Conservation (phyloP, 1,140 invertebrate species). For the Ditylenchus dipsaci region DNA sequence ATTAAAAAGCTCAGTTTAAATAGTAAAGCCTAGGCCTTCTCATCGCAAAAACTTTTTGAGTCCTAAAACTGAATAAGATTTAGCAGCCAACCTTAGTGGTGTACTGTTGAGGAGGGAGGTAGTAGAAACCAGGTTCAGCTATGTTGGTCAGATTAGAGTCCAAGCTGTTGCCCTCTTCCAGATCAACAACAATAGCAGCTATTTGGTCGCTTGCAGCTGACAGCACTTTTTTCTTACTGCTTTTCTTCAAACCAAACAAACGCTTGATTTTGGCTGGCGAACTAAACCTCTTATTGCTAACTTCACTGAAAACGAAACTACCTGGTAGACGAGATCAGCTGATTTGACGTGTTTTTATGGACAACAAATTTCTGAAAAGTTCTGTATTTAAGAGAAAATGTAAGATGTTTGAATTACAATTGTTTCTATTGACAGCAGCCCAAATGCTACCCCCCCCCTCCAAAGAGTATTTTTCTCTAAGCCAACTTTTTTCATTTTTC, state of each 20-base stretch:
- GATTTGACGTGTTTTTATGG: neutral
- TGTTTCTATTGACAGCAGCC: neutral
- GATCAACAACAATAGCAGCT: conserved; percentile 9
- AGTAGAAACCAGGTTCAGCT: conserved; percentile 5
- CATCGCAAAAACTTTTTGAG: no score
- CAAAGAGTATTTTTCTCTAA: no score
- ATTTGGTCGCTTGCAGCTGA: neutral
- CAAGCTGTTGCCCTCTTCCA: conserved; percentile 4
- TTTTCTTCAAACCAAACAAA: conserved; percentile 23
- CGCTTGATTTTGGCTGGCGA: conserved; percentile 29
- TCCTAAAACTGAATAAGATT: neutral
- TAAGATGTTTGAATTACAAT: neutral
- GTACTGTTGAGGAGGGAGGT: conserved; percentile 12
- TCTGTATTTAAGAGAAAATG: neutral
- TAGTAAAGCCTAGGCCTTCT: no score
- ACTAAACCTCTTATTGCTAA: neutral
- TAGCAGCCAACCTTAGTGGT: conserved; percentile 20
- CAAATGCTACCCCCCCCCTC: no score
- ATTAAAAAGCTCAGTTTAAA: no score
- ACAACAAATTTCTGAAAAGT: neutral
- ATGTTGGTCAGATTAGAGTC: conserved; percentile 8
- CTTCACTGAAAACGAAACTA: neutral
- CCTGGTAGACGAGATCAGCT: neutral
- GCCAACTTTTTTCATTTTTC: no score
- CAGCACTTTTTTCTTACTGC: conserved; percentile 2